Evolutionary conservation across 2,113 vertebrate species (phyloP), one percentile per base, ranked within the genome.

Genomic region (Petromus typicus): DNA sequence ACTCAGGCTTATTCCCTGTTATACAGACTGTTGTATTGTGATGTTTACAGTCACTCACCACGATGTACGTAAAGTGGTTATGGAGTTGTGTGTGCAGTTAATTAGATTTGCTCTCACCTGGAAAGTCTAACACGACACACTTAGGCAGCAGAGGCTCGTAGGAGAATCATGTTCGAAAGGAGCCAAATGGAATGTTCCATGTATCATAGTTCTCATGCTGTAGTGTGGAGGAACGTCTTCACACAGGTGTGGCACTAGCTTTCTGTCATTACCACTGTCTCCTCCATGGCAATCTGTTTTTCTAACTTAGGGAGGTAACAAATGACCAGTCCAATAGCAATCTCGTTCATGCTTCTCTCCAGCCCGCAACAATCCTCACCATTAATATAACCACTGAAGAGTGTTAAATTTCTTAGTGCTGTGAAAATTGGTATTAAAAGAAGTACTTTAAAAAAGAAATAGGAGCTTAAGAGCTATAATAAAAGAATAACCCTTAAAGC

Each of bases 401-500:
- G 96, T 94, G 96, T 97, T 97, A 97, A 83, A 98, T 97, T 96
- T 97, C 97, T 97, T 94, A 97, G 97, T 87, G 96, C 96, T 96
- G 89, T 93, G 96, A 96, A 98, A 97, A 98, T 97, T 97, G 96
- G 96, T 97, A 97, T 97, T 98, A 97, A 98, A 97, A 97, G 94
- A 97, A 97, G 95, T 94, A 90, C 97, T 98, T 98, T 97, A 82
- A 96, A 96, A 97, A 97, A 97, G 96, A 96, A 97, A 97, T 93
- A 94, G 93, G 96, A 96, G 87, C 95, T 98, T 97, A 97, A 97
- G 96, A 97, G 97, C 96, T 97, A 79, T 98, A 97, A 98, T 97
- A 97, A 97, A 98, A 96, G 97, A 98, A 97, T 98, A 97, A 97
- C 96, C 96, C 97, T 97, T 96, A 97, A 96, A 98, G 95, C 96